Evolutionary conservation across 1,140 invertebrate species (phyloP), one percentile per base, ranked within the genome.

Genomic region (Helicorthomorpha holstii): DNA sequence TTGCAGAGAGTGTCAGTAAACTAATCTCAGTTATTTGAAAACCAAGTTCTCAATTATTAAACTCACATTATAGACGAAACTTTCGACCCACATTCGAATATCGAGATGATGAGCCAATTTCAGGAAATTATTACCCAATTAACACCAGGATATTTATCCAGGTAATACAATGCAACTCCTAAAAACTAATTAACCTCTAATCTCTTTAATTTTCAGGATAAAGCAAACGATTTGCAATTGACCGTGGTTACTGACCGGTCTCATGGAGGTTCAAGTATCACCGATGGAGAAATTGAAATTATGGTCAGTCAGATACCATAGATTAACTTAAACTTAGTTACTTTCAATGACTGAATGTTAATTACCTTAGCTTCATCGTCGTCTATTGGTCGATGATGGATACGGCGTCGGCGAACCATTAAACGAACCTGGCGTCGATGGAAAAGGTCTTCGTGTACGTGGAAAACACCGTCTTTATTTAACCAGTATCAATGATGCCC

Each of bases 101-200:
- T 27, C 67, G 70, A 49, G 64, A 73, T 48, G 69, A 68, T 19
- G 80, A 83, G 65, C 74, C 74, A 12, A 68, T 88, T 1, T 69
- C 87, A 34, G 84, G 81, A 1, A 98, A 98, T 67, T 97, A 95
- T 66, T 96, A 91, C 66, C 94, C 94, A 0, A 75, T 97, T 0
- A 92, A 87, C 19, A 82, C 82, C 3, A 76, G 83, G 52, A 90
- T 96, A 22, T 70, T 75, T 1, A 65, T 91, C 0, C 69, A 72
- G 29, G 80, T 81, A 7, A 52, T 52, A 53, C 21, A 22, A 22
- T 25, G 25, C 7, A 10, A 22, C 19, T 4, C 7, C 19, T 46
- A 19, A 46, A 22, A 21, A 7, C 4, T 46, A 7, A 46, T 46
- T 22, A 46, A 46, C 7, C 12, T 46, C 38, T 41, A 12, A 46